Evolutionary conservation across 2,113 vertebrate species (phyloP).

Genomic region (Xenus cinereus): DNA sequence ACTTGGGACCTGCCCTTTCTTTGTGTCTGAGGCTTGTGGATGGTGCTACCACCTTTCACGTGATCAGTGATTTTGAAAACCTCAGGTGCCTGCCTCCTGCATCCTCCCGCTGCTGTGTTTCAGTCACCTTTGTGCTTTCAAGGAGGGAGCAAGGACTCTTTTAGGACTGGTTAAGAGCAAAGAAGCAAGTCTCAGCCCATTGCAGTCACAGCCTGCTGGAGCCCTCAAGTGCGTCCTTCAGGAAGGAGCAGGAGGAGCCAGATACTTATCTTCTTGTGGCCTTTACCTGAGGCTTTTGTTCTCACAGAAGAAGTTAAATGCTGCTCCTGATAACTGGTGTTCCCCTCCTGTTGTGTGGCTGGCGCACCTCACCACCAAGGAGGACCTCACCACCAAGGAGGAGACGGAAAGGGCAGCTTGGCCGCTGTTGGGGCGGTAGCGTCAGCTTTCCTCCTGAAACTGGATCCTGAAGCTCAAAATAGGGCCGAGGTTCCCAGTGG

Average conservation of each 20-base stretch:
- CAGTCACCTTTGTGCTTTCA: not conserved
- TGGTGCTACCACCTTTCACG: not conserved
- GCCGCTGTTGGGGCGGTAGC: not conserved
- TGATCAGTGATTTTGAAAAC: not conserved
- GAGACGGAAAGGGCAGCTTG: fast-evolving
- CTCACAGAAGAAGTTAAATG: not conserved
- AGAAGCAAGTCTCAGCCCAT: not conserved
- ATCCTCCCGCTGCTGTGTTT: not conserved
- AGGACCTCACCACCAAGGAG: not conserved
- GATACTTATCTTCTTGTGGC: not conserved
- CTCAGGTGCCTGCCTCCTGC: not conserved
- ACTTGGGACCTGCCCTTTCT: not conserved
- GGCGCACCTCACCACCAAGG: not conserved
- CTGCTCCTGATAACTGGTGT: not conserved
- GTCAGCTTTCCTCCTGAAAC: not conserved
- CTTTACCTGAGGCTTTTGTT: not conserved
- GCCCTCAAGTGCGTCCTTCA: not conserved
- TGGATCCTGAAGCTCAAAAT: not conserved
- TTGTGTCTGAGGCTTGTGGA: not conserved
- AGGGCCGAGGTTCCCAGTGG: not conserved
- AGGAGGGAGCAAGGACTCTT: not conserved
- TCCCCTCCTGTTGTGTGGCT: not conserved
- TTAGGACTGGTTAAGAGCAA: not conserved
- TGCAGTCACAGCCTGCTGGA: not conserved
- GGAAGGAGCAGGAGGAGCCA: not conserved